Percentiles rank a stretch among this genome's conserved stretches.
phyloP scores from a whole-genome alignment of 1,140 invertebrate species.

The Saccostrea cuccullata region DNA sequence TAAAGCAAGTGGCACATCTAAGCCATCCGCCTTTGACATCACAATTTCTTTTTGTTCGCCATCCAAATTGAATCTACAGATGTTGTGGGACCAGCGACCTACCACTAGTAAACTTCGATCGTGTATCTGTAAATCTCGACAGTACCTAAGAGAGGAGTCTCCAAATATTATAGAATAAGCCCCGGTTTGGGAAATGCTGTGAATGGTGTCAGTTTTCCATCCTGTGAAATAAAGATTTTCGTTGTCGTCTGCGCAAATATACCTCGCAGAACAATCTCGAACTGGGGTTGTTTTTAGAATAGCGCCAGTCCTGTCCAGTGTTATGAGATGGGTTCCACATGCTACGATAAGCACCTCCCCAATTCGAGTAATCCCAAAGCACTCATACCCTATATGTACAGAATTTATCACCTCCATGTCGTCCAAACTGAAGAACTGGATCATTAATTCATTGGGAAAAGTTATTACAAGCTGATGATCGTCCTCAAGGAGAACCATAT shows the following conservation, averaged over 20 bases:
- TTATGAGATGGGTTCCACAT: constrained; percentile 22
- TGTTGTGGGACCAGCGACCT: constrained; percentile 27
- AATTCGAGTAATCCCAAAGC: constrained; percentile 18
- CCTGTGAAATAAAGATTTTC: constrained; percentile 5
- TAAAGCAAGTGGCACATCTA: neutral
- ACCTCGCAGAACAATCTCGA: neutral
- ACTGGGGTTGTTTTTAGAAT: neutral
- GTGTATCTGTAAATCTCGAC: neutral
- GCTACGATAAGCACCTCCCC: neutral
- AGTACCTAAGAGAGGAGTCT: neutral
- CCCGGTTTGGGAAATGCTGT: neutral
- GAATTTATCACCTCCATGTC: neutral
- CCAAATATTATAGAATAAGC: neutral
- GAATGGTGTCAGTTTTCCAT: constrained; percentile 14
- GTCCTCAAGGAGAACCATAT: constrained; percentile 1
- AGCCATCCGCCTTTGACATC: neutral
- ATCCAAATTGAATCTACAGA: neutral
- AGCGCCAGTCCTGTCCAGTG: neutral
- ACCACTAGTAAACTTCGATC: neutral
- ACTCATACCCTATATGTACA: constrained; percentile 32
- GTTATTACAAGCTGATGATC: neutral
- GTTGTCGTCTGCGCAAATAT: constrained; percentile 28
- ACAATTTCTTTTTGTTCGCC: neutral
- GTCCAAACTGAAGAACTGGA: neutral
- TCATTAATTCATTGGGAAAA: constrained; percentile 29